A percentile compares a stretch with the other conserved stretches of the same genome.
Conservation (phyloP, 2,888 invertebrate species). For the Tromatobia lineatoria region DNA sequence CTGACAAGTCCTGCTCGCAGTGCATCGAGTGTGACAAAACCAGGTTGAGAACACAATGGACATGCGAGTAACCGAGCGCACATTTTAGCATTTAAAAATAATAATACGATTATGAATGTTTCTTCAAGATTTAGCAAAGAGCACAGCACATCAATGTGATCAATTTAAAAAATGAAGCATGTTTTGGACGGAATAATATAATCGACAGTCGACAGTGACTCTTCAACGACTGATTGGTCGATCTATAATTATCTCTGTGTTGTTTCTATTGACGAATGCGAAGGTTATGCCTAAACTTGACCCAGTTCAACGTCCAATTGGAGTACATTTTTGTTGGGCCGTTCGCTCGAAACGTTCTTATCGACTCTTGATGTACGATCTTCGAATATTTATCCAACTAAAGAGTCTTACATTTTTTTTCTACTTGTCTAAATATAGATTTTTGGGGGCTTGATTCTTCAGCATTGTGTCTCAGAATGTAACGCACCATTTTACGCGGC, state of each 20-base stretch:
- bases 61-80: conserved; percentile 88
- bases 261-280: conserved; percentile 60
- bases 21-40: conserved; percentile 90
- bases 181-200: conserved; percentile 11
- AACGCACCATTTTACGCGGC: conserved; percentile 56
- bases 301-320: conserved; percentile 68
- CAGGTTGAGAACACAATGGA: conserved; percentile 91
- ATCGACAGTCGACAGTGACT: conserved; percentile 40
- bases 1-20: conserved; percentile 91
- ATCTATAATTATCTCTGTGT: conserved; percentile 66
- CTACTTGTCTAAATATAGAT: conserved; percentile 66
- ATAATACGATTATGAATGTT: not conserved
- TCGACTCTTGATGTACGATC: not conserved
- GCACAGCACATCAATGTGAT: not conserved
- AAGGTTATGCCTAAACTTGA: conserved; percentile 80
- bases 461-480: conserved; percentile 55
- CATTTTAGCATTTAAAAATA: conserved; percentile 73
- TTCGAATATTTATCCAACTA: conserved; percentile 41
- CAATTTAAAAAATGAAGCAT: conserved; percentile 29
- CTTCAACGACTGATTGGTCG: conserved; percentile 48
- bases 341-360: not conserved
- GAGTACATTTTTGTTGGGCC: conserved; percentile 40
- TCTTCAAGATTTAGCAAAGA: not conserved
- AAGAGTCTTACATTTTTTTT: conserved; percentile 46
- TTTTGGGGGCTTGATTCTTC: conserved; percentile 39